Base-by-base conservation (phyloP, 2,888 invertebrate genomes). In the Deilephila elpenor region DNA sequence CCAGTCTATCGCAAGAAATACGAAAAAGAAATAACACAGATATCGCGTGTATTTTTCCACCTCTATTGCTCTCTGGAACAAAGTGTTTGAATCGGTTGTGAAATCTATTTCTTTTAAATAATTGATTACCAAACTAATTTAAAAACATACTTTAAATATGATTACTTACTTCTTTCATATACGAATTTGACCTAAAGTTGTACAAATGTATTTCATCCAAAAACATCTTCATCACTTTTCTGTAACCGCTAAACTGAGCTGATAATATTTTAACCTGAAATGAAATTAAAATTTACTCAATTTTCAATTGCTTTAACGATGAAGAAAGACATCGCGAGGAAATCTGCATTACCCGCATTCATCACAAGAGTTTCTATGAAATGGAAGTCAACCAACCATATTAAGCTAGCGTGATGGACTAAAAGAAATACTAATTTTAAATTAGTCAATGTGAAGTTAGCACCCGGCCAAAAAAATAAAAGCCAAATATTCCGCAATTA, bases 1-100 rank as follows among this genome's bases (percentile, higher is more conserved):
- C 29, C 71, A 73, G 37, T 78, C 78, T 3, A 76, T 29, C 2
- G 74, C 56, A 17, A 75, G 71, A 7, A 78, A 74, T 0, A 56
- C 7, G 34, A 75, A 71, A 19, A 78, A 74, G 59, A 74, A 75
- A 34, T 72, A 77, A 2, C 59, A n/a, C 0, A 79, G 71, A 64
- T 62, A 76, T 1, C 77, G 75, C 0, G 78, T 75, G 2, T 75
- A 53, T 14, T 74, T 74, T 32, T 82, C 82, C 7, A 76, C 76
- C n/a, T 73, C 73, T 6, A 77, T 67, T 5, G 79, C 14, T 59
- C 67, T 75, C 79, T 80, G 76, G 25, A 71, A 76, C n/a, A 56
- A 56, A n/a, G n/a, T 1, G 56, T n/a, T n/a, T n/a, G 0, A 56
- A 56, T 56, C 5, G n/a, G 5, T 56, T 56, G 1, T 1, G 25